phyloP scores from a whole-genome alignment of 2,797 vertebrate species.

The Coilia nasus region DNA sequence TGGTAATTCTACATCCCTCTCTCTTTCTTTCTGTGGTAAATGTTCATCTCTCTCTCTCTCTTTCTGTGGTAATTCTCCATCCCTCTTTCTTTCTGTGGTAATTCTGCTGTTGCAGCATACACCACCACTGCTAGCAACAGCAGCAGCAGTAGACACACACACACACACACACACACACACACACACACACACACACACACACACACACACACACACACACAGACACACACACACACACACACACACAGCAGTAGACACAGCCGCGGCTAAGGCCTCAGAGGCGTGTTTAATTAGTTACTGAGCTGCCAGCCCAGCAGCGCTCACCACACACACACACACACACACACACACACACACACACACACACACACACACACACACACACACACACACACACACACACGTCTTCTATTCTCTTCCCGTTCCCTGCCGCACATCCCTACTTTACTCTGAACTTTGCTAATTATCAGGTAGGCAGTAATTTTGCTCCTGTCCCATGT shows the following conservation, averaged over 20 bases:
- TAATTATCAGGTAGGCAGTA: conserved; percentile 86
- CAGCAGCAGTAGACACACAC: not conserved
- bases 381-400: no score
- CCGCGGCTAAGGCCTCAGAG: conserved; percentile 71
- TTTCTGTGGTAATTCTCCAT: conserved; percentile 53
- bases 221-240: no score
- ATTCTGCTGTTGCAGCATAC: conserved; percentile 81
- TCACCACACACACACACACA: not conserved
- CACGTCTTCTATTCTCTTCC: no score
- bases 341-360: not conserved
- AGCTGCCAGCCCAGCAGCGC: conserved; percentile 69
- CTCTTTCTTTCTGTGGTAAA: no score
- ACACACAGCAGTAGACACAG: not conserved
- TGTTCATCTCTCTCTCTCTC: no score
- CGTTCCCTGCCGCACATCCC: conserved; percentile 65
- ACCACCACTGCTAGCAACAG: conserved; percentile 67
- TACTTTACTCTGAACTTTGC: conserved; percentile 80
- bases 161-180: conserved; percentile 20
- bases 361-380: not conserved
- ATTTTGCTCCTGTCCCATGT: conserved; percentile 76
- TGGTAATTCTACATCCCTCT: not conserved
- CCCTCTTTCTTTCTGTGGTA: conserved; percentile 58
- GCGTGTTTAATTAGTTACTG: conserved; percentile 85
- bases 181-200: no score
- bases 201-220: no score